A percentile compares a stretch with the other conserved stretches of the same genome.
These are phyloP conservation scores for Cuniculus paca DNA, from an alignment of 2,797 vertebrate species.

Conservation along the genomic window DNA sequence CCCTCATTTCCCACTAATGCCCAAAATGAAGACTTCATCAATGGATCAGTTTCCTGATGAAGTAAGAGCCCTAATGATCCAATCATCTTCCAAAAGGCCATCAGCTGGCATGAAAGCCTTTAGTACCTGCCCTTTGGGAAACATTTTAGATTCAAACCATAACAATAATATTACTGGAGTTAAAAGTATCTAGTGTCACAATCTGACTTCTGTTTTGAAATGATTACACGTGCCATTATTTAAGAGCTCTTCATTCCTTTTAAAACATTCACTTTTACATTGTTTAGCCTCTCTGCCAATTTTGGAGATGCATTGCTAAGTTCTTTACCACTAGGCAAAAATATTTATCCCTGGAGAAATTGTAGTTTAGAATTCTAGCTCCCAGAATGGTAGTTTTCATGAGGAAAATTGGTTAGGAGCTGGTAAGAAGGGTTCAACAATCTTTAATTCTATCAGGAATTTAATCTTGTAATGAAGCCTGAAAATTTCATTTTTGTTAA, in stretches of 20 bases:
- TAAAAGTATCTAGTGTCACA: background rate
- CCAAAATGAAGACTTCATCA: background rate
- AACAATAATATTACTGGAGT: background rate
- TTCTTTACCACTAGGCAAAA: background rate
- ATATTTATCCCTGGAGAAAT: background rate
- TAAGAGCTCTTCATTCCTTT: background rate
- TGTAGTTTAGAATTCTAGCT: background rate
- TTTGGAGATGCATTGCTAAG: background rate
- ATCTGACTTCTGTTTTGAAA: background rate
- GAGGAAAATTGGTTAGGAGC: conserved; percentile 4
- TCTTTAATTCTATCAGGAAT: conserved; percentile 63
- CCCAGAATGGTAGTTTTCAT: background rate
- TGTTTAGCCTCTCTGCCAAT: background rate
- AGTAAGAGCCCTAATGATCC: background rate
- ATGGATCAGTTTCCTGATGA: background rate
- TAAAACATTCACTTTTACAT: background rate
- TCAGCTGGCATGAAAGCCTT: background rate
- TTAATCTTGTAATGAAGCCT: conserved; percentile 61
- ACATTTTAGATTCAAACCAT: background rate
- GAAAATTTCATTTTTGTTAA: conserved; percentile 70
- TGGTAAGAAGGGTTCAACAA: background rate
- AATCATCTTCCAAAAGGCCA: background rate
- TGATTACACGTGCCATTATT: background rate
- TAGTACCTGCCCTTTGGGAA: background rate
- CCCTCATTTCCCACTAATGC: background rate